Conservation (phyloP, 2,888 invertebrate genomes). For the Oligia strigilis region DNA sequence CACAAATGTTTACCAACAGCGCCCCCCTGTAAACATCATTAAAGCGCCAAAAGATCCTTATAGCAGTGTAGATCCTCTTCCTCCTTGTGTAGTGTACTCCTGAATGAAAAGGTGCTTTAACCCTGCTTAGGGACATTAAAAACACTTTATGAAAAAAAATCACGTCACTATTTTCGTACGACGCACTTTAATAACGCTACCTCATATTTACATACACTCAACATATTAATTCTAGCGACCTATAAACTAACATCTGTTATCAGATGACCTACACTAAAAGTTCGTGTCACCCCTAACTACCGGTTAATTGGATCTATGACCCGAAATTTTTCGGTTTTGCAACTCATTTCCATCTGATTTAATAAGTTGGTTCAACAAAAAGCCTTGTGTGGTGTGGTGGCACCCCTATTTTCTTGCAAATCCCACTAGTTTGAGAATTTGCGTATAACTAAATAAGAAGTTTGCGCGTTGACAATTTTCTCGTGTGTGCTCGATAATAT, state of each 20-base stretch:
- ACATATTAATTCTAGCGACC: slow-evolving; percentile 56
- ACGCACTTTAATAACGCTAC: slow-evolving; percentile 15
- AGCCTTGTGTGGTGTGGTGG: slow-evolving; percentile 74
- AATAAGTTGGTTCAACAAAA: slow-evolving; percentile 78
- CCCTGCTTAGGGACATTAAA: neutral
- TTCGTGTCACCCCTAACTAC: slow-evolving; percentile 53
- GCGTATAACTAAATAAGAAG: slow-evolving; percentile 64
- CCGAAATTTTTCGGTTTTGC: slow-evolving; percentile 74
- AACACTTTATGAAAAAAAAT: neutral
- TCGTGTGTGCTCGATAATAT: slow-evolving; percentile 56
- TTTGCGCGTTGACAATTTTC: slow-evolving; percentile 61
- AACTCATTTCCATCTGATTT: slow-evolving; percentile 78
- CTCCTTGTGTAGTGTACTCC: neutral
- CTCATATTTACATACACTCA: slow-evolving; percentile 32
- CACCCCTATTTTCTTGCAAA: slow-evolving; percentile 76
- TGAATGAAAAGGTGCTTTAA: neutral
- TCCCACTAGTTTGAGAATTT: slow-evolving; percentile 60
- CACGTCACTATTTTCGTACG: neutral
- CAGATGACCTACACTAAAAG: slow-evolving; percentile 58
- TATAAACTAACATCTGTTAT: slow-evolving; percentile 46
- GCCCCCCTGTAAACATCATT: neutral
- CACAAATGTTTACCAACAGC: neutral
- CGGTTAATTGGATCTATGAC: slow-evolving; percentile 73
- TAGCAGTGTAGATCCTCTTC: neutral
- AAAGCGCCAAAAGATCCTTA: no score